Conservation (phyloP, 1,140 invertebrate species). For the Sarcophaga bullata region DNA sequence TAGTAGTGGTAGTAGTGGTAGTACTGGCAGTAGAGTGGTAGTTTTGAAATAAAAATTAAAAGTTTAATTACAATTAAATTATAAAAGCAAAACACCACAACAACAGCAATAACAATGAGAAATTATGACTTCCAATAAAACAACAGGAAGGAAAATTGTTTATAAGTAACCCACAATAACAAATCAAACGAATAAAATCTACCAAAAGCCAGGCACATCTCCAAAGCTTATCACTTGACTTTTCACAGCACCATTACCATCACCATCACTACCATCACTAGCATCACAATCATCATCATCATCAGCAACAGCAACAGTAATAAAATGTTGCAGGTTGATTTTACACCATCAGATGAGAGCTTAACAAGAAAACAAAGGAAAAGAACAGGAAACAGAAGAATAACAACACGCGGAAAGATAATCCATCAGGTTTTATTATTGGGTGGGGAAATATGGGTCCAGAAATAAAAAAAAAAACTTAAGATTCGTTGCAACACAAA, state of each 20-base stretch:
- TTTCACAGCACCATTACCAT: neutral
- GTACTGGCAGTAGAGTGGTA: neutral
- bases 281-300: no score
- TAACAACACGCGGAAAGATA: no score
- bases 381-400: neutral
- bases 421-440: neutral
- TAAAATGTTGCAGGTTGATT: neutral
- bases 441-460: neutral
- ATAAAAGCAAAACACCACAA: neutral
- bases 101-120: neutral
- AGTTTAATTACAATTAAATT: constrained; percentile 38
- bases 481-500: neutral
- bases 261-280: no score
- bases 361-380: neutral
- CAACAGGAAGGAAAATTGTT: neutral
- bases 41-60: constrained; percentile 30
- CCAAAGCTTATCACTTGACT: neutral
- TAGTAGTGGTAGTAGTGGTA: no score
- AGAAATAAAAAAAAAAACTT: constrained; percentile 20
- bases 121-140: neutral
- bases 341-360: neutral
- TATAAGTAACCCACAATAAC: constrained; percentile 20
- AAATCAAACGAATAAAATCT: neutral
- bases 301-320: neutral
- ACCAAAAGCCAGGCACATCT: no score